Conservation (phyloP, 2,797 vertebrate genomes). For the Enteromius thamalakanensis region DNA sequence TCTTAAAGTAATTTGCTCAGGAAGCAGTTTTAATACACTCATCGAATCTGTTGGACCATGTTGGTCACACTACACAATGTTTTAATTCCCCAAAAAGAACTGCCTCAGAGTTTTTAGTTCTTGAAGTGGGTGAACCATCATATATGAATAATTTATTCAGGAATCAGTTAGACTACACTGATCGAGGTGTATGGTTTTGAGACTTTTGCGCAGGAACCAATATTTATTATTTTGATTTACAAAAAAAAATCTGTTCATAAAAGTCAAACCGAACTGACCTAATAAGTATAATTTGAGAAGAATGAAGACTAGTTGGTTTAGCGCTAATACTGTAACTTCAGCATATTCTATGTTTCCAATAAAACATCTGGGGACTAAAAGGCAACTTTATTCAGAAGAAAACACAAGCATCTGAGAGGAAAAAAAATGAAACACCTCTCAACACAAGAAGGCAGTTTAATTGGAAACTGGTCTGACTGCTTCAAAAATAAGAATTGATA, state of each 20-base stretch:
- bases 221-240: background rate
- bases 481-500: slow-evolving; percentile 58
- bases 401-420: background rate
- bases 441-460: slow-evolving; percentile 47
- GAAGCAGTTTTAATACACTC: background rate
- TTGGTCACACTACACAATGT: background rate
- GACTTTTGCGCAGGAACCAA: background rate
- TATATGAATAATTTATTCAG: background rate
- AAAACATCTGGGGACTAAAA: background rate
- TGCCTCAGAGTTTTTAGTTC: background rate
- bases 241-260: background rate
- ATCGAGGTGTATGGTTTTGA: background rate
- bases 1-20: background rate
- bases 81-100: background rate
- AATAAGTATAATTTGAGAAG: background rate
- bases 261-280: background rate
- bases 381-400: background rate
- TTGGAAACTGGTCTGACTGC: slow-evolving; percentile 64
- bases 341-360: background rate
- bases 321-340: background rate
- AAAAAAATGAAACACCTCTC: background rate
- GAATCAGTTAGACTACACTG: background rate
- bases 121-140: background rate
- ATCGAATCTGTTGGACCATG: background rate
- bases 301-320: background rate